Evolutionary conservation across 2,797 vertebrate species (phyloP), one percentile per base, ranked within the genome.

Genomic region (Characodon lateralis): DNA sequence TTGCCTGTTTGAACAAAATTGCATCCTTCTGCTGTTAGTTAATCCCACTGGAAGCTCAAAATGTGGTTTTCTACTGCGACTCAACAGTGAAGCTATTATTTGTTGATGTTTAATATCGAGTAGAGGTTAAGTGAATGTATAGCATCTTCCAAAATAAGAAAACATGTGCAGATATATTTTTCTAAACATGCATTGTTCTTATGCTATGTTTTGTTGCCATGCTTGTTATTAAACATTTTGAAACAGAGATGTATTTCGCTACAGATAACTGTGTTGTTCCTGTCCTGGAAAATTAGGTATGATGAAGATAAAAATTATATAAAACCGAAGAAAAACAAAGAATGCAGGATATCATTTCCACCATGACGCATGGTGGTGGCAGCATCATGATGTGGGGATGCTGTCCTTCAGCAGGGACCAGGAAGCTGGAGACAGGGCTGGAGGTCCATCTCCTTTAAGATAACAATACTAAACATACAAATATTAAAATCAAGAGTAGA

Each of bases 91-190:
- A 46, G 24, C 18, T 88, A 71, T 79, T 74, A 89, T 84, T 78
- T 92, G 86, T 93, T 89, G 84, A 88, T 93, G 92, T 95, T 92
- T 92, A 89, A 92, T 92, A 90, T 91, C 69, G 78, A 93, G 88
- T 89, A 90, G 88, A 83, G 87, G 87, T 91, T 88, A 83, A 80
- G 87, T 92, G 84, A 80, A 91, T 94, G 93, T 95, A 93, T 87
- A 81, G 90, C 89, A 89, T 92, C 88, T 92, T 85, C 83, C 85
- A 85, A 90, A 59, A 26, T 48, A 35, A 92, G 91, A 93, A 94
- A 89, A 91, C 90, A 93, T 93, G 92, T 93, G 84, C 93, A 92
- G 91, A 95, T 95, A 94, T 95, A 94, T 95, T 94, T 95, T 95
- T 95, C 89, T 95, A 95, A 95, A 94, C 91, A 93, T 91, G 89